Percentiles rank a stretch among this genome's conserved stretches.
phyloP scores from a whole-genome alignment of 2,888 invertebrate species.

The Ochropacha duplaris region DNA sequence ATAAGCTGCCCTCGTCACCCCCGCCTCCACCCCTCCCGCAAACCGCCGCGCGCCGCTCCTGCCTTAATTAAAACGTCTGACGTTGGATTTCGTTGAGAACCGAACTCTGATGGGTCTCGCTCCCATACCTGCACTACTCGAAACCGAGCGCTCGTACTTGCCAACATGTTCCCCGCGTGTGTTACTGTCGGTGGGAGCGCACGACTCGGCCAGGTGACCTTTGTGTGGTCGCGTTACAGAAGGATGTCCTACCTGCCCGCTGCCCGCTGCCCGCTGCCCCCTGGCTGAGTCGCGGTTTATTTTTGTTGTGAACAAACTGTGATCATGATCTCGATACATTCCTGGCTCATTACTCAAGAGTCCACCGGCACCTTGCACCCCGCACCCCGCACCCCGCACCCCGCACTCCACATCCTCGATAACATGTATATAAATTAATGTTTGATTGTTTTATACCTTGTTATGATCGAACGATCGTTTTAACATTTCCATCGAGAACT shows the following conservation, averaged over 20 bases:
- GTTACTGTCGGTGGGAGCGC: neutral
- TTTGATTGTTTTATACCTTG: constrained; percentile 10
- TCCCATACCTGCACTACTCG: constrained; percentile 13
- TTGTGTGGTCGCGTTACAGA: neutral
- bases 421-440: neutral
- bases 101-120: constrained; percentile 18
- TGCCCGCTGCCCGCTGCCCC: too few relatives aligned
- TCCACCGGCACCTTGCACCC: neutral
- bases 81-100: constrained; percentile 18
- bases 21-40: constrained; percentile 7
- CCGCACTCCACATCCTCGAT: neutral
- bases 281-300: constrained; percentile 23
- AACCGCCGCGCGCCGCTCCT: constrained; percentile 21
- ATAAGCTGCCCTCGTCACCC: constrained; percentile 33
- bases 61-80: constrained; percentile 56
- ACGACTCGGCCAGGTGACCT: neutral
- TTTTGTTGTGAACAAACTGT: constrained; percentile 5
- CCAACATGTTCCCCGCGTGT: neutral
- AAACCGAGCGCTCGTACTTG: constrained; percentile 13
- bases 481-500: too few relatives aligned
- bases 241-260: neutral
- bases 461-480: neutral
- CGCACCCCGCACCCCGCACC: neutral
- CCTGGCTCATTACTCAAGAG: constrained; percentile 16
- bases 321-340: constrained; percentile 39